Evolutionary conservation across 2,888 invertebrate genomes (phyloP).

Genomic region (Drosophila vallismaia): DNA sequence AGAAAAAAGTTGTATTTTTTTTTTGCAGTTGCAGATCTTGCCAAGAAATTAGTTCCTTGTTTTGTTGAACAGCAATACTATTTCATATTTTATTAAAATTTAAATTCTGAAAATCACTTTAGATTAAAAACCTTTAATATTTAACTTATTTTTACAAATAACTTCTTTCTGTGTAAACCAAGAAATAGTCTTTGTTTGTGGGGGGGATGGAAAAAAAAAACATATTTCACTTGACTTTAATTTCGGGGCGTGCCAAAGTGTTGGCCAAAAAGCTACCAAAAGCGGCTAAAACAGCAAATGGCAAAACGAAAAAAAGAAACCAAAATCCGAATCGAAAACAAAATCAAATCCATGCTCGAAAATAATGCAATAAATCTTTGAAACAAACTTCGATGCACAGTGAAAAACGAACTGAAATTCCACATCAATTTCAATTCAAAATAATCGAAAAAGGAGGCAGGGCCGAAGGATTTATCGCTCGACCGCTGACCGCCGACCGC

Average conservation of each 20-base stretch:
- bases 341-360: slow-evolving; percentile 21
- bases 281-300: slow-evolving; percentile 5
- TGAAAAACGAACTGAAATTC: slow-evolving; percentile 46
- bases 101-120: no score
- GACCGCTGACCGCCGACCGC: not conserved
- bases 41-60: no score
- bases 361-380: slow-evolving; percentile 36
- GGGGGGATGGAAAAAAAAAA: slow-evolving; percentile 8
- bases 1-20: not conserved
- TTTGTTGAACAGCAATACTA: no score
- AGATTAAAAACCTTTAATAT: no score
- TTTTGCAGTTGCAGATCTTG: no score
- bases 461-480: slow-evolving; percentile 53
- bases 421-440: slow-evolving; percentile 55
- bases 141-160: not conserved
- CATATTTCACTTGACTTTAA: slow-evolving; percentile 56
- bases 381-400: slow-evolving; percentile 28
- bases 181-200: not conserved
- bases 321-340: not conserved
- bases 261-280: not conserved
- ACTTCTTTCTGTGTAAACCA: slow-evolving; percentile 2
- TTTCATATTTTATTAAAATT: no score
- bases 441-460: slow-evolving; percentile 7
- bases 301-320: not conserved
- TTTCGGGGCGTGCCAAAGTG: slow-evolving; percentile 61